These are phyloP conservation scores for Cacoxenus indagator DNA, from an alignment of 2,888 invertebrate genomes.

Conservation along the genomic window DNA sequence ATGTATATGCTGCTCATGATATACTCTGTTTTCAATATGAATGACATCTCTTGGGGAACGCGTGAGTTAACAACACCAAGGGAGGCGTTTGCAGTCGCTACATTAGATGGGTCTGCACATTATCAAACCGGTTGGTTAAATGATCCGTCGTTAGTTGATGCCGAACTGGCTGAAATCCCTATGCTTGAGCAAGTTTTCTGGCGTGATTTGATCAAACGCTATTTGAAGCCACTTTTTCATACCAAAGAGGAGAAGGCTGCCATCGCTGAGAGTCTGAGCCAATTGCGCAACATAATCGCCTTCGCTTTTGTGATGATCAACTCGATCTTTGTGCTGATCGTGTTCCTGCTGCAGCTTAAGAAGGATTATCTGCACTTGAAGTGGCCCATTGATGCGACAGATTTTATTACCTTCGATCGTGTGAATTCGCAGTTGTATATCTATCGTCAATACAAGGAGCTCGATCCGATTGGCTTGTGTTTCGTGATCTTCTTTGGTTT, in stretches of 20 bases:
- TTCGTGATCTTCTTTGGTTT: constrained; percentile 81
- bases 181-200: constrained; percentile 82
- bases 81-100: constrained; percentile 29
- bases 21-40: constrained; percentile 92
- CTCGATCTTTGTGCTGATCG: constrained; percentile 81
- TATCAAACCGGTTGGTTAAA: constrained; percentile 76
- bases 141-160: constrained; percentile 77
- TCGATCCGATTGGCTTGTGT: constrained; percentile 82
- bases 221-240: constrained; percentile 81
- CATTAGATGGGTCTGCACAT: constrained; percentile 7
- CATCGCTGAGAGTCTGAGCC: constrained; percentile 65
- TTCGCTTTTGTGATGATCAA: constrained; percentile 84
- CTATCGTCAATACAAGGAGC: constrained; percentile 75
- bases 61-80: constrained; percentile 77
- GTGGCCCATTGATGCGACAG: constrained; percentile 78
- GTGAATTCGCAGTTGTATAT: constrained; percentile 72
- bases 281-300: constrained; percentile 77
- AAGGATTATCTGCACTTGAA: constrained; percentile 78
- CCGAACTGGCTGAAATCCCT: constrained; percentile 77
- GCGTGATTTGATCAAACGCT: constrained; percentile 81
- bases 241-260: constrained; percentile 75
- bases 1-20: constrained; percentile 95
- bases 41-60: constrained; percentile 95
- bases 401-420: constrained; percentile 72
- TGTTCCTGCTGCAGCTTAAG: constrained; percentile 81